These are phyloP conservation scores for Coluber constrictor DNA, from an alignment of 2,797 vertebrate species.

Conservation along the genomic window DNA sequence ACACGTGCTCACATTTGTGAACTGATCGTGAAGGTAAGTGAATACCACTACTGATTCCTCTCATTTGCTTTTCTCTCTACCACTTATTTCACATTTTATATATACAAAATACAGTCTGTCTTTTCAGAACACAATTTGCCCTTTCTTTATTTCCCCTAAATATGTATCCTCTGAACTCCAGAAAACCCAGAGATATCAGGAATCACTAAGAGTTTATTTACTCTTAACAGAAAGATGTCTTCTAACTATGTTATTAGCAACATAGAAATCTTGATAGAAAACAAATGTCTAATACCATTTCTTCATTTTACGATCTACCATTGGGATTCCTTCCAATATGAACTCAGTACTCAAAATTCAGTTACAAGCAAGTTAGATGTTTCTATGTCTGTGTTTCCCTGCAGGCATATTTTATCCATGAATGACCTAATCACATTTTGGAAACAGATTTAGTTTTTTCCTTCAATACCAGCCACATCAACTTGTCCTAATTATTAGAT, in stretches of 20 bases:
- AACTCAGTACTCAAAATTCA: constrained; percentile 6
- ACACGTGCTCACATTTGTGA: too few relatives aligned
- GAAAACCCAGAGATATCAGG: neutral
- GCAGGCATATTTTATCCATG: neutral
- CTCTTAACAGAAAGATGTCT: neutral
- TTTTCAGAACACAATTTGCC: neutral
- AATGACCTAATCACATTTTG: constrained; percentile 9
- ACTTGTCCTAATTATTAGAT: constrained; percentile 33
- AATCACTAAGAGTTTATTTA: neutral
- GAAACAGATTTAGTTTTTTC: constrained; percentile 14
- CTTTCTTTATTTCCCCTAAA: neutral
- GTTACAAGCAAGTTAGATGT: neutral
- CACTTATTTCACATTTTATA: neutral
- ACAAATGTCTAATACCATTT: neutral
- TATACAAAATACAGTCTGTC: neutral
- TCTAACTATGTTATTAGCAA: neutral
- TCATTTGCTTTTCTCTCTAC: neutral
- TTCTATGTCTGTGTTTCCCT: neutral
- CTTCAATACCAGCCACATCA: constrained; percentile 38
- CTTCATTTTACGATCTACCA: neutral
- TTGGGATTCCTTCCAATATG: neutral
- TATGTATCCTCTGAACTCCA: neutral
- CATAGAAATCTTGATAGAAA: neutral
- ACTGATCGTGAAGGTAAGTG: too few relatives aligned
- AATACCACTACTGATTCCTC: neutral